phyloP scores from a whole-genome alignment of 1,140 invertebrate species.

The Eriosoma lanigerum region DNA sequence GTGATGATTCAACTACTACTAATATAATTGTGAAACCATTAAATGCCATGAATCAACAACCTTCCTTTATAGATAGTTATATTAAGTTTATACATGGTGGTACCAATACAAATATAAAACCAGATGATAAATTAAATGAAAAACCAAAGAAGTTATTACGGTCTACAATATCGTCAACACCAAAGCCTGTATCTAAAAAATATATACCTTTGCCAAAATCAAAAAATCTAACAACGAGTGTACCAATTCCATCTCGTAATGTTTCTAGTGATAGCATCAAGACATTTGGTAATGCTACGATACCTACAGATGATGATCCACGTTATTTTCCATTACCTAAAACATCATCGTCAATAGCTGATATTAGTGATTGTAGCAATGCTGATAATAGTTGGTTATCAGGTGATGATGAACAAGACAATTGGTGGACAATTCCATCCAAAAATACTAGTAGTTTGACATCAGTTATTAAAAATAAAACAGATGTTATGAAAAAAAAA shows the following conservation, averaged over 20 bases:
- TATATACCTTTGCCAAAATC: constrained; percentile 10
- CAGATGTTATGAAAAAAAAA: not conserved
- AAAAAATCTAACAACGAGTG: not conserved
- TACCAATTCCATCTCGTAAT: not conserved
- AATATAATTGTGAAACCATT: not conserved
- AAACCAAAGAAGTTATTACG: not conserved
- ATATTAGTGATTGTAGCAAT: constrained; percentile 12
- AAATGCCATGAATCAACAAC: not conserved
- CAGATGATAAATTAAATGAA: not conserved
- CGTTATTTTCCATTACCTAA: constrained; percentile 74
- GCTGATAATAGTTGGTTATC: constrained; percentile 16
- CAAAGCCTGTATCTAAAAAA: constrained; percentile 17
- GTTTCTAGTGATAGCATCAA: not conserved
- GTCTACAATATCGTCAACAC: not conserved
- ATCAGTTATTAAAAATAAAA: constrained; percentile 15
- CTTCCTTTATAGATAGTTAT: constrained; percentile 80
- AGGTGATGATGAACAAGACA: not conserved
- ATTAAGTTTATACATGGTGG: constrained; percentile 79
- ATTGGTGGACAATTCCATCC: constrained; percentile 11
- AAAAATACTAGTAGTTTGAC: not conserved
- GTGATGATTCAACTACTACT: constrained; percentile 53
- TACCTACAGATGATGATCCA: constrained; percentile 65
- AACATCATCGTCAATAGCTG: constrained; percentile 59
- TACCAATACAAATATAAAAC: not conserved
- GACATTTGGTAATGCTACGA: not conserved